Percentiles rank a stretch among this genome's conserved stretches.
These are phyloP conservation scores for Hypomecis punctinalis DNA, from an alignment of 2,888 invertebrate genomes.

Conservation along the genomic window DNA sequence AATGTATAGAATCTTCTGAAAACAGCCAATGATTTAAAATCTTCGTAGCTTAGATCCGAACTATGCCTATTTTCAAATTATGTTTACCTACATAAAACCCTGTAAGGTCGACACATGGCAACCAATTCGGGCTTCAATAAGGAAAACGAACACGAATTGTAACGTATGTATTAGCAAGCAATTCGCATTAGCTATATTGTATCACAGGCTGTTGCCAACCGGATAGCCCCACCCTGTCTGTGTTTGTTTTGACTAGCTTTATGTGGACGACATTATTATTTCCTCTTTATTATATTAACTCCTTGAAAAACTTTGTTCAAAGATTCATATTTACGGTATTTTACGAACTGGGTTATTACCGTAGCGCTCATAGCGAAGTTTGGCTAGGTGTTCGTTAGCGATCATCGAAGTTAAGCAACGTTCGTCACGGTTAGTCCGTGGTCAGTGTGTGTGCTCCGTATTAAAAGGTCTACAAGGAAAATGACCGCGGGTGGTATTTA, in stretches of 20 bases:
- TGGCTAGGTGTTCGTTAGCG: too few relatives aligned
- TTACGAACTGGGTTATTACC: too few relatives aligned
- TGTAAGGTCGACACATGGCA: conserved; percentile 1
- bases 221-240: conserved; percentile 30
- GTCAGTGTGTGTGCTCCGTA: too few relatives aligned
- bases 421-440: too few relatives aligned
- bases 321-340: too few relatives aligned
- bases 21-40: neutral
- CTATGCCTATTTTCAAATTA: neutral
- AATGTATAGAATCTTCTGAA: neutral
- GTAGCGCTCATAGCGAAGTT: too few relatives aligned
- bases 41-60: neutral
- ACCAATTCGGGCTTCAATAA: conserved; percentile 9
- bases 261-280: conserved; percentile 9
- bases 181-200: conserved; percentile 19
- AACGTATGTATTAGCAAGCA: conserved; percentile 11
- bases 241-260: conserved; percentile 23
- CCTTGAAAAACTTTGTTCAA: neutral
- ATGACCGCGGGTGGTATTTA: too few relatives aligned
- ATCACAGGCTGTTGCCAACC: conserved; percentile 27
- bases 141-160: conserved; percentile 21
- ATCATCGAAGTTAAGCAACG: too few relatives aligned
- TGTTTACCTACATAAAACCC: neutral
- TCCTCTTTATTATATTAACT: neutral
- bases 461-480: too few relatives aligned